Evolutionary conservation across 1,140 invertebrate genomes (phyloP), one percentile per base, ranked within the genome.

Genomic region (Gyrodactylus salaris): DNA sequence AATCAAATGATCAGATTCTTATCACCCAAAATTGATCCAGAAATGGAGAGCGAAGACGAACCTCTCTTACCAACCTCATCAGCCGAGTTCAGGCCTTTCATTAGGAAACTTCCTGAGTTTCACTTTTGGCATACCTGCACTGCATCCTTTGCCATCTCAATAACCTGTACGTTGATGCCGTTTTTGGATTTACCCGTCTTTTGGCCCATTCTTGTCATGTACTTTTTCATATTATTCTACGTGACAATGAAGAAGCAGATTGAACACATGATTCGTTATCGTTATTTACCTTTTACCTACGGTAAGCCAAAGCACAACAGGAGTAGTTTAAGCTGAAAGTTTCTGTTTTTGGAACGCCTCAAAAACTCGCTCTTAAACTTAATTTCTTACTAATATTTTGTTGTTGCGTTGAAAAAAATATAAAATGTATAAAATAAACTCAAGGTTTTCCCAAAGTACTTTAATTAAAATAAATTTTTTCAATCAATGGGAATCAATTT

Each of bases 161-260:
- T 92, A 77, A 83, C 87, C 76, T 95, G 90, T 81, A 98, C 95
- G 73, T 89, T 94, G 80, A 96, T 99, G 81, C 90, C 97, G 78
- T 87, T 88, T 76, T 94, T 97, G 79, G 95, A 99, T 84, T 87
- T 99, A 79, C 95, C 95, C 78, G 95, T 99, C 77, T 99, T 99
- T 81, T 99, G 95, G 95, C 95, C 95, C 69, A 98, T 99, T 76
- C 85, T 99, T 78, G 90, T 98, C 74, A 91, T 98, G 87, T 98
- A 99, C 82, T 98, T 99, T 82, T 88, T 97, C 78, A 91, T 93
- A 68, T 82, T 99, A 75, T 91, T 97, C 80, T 89, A 89, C 81
- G 88, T 99, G 77, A 99, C 94, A 71, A 98, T 99, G 94, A 98
- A 96, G 82, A 86, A 91, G 78, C 95, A 99, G 85, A 98, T 99